phyloP scores from a whole-genome alignment of 2,113 vertebrate species.

The Macroglossus sobrinus region DNA sequence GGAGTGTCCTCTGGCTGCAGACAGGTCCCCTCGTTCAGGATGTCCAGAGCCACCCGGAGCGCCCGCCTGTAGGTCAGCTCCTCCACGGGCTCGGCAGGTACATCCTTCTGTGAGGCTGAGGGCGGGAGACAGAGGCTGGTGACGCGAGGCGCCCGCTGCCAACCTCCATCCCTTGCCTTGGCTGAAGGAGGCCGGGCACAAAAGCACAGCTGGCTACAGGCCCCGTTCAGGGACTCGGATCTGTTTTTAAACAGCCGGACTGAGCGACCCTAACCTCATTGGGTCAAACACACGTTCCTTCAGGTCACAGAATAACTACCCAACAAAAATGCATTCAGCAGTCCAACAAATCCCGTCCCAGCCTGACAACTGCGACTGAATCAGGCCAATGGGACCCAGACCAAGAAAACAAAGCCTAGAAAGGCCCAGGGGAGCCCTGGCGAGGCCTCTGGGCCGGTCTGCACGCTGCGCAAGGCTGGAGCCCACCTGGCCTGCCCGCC shows the following conservation, averaged over 20 bases:
- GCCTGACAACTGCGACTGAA: conserved; percentile 35
- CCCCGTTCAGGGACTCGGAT: not conserved
- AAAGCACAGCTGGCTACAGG: not conserved
- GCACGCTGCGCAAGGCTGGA: no score
- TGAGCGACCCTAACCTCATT: not conserved
- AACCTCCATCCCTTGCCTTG: no score
- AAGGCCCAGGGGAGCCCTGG: not conserved
- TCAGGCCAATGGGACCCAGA: not conserved
- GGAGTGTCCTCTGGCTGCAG: fast-evolving
- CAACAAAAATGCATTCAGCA: not conserved
- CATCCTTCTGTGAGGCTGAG: conserved; percentile 8
- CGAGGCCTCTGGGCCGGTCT: no score
- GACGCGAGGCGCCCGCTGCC: not conserved
- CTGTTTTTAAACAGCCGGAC: not conserved
- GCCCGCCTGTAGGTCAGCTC: conserved; percentile 80
- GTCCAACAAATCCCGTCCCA: not conserved
- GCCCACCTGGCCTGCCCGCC: no score
- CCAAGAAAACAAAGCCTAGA: not conserved
- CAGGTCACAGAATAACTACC: not conserved
- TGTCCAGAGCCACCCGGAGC: conserved; percentile 79
- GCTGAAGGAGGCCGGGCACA: not conserved
- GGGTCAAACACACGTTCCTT: not conserved
- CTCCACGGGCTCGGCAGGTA: not conserved
- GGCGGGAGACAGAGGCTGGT: fast-evolving
- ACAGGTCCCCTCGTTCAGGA: not conserved